Evolutionary conservation across 2,113 vertebrate species (phyloP).

Genomic region (Strigops habroptila): DNA sequence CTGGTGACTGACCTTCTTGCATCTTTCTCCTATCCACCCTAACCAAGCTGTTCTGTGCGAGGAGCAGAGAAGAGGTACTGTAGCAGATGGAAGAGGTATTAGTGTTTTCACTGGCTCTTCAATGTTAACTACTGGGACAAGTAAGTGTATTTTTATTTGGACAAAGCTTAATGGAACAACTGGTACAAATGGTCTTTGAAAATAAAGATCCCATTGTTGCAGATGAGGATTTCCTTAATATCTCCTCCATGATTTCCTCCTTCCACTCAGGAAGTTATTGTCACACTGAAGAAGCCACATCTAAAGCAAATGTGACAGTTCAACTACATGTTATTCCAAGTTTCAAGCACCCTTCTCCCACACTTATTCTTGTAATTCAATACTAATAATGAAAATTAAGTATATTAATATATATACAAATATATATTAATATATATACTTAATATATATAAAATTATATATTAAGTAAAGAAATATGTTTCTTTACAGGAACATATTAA

Average conservation of each 20-base stretch:
- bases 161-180: not conserved
- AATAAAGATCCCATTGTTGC: not conserved
- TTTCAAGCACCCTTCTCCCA: not conserved
- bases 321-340: not conserved
- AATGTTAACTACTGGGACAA: not conserved
- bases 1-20: not conserved
- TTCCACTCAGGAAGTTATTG: not conserved
- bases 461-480: not conserved
- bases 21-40: not conserved
- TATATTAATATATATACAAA: not conserved
- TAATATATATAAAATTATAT: not conserved
- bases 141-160: not conserved
- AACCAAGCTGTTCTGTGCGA: not conserved
- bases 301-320: not conserved
- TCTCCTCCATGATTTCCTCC: not conserved
- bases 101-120: not conserved
- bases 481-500: not conserved
- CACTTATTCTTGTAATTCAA: not conserved
- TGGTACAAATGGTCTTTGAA: not conserved
- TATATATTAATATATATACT: not conserved
- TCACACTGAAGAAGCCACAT: not conserved
- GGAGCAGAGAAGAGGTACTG: not conserved
- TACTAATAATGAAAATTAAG: not conserved
- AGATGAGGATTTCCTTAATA: not conserved
- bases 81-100: not conserved